Evolutionary conservation across 2,888 invertebrate genomes (phyloP), one percentile per base, ranked within the genome.

Genomic region (Pedicia rivosa): DNA sequence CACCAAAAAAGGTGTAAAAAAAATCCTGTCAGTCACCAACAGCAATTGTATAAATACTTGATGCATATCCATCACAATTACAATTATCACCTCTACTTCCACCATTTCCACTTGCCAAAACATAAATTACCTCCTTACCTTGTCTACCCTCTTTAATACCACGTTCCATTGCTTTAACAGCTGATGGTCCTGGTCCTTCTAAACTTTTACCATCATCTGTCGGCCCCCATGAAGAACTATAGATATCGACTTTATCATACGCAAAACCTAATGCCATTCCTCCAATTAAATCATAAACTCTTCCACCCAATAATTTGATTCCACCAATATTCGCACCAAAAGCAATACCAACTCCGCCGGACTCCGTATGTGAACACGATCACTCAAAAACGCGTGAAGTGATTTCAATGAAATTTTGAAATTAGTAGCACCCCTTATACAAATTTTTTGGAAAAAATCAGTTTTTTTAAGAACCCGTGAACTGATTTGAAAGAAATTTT

Each of bases 81-180:
- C 94, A 92, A 57, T 88, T 83, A 57, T 92, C 92, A 6, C 68
- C 68, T 42, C 72, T 68, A 8, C 70, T 69, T 4, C 91, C 90
- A 0, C 92, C 92, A 52, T 92, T 92, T 3, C 91, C 91, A 19
- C 84, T 81, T 1, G 92, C 92, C 87, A 91, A 92, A 1, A 90
- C 81, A 57, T 81, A 92, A 45, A 92, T 80, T 9, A 70, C 69
- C 1, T 92, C 92, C 55, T 74, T 78, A 1, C 91, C 90, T 6
- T 63, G 61, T 3, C 92, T 68, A n/a, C 78, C 78, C 74, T 76
- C 54, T n/a, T 52, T 65, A 27, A 83, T 68, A 33, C 91, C 91
- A 40, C 74, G 68, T 48, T 72, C 63, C 8, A 94, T 66, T 2
- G 91, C 88, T 51, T 77, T 72, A 17, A 56, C 51, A 0, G 88